phyloP scores from a whole-genome alignment of 35 echinoderm and acorn worm genomes.

The Lytechinus pictus region DNA sequence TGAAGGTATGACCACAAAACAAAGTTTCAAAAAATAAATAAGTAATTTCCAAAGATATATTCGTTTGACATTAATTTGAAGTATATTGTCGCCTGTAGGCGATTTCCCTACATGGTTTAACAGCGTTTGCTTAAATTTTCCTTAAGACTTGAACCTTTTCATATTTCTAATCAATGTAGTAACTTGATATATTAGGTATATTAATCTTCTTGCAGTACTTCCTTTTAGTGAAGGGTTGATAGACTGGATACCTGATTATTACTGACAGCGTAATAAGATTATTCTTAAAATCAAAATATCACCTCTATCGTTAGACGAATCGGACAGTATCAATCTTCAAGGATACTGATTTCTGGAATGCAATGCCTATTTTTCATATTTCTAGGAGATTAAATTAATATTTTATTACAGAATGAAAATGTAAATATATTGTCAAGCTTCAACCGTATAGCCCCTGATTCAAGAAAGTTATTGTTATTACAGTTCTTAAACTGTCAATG shows the following conservation, averaged over 20 bases:
- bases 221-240: background rate
- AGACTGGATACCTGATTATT: background rate
- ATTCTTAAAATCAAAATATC: background rate
- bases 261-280: background rate
- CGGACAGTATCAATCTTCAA: background rate
- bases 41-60: background rate
- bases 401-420: too few species aligned
- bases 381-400: too few species aligned
- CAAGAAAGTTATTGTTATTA: too few species aligned
- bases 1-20: background rate
- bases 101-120: background rate
- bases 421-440: too few species aligned
- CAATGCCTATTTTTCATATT: too few species aligned
- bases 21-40: background rate
- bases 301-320: background rate
- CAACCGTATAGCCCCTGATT: too few species aligned
- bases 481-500: too few species aligned
- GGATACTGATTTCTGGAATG: too few species aligned
- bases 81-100: background rate
- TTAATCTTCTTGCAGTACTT: background rate
- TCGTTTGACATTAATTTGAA: background rate
- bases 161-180: too few species aligned
- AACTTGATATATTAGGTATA: too few species aligned
- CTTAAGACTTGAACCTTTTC: too few species aligned
- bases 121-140: background rate